Base-by-base conservation (phyloP, 2,888 invertebrate genomes). In the Trissonchulus sp. region DNA sequence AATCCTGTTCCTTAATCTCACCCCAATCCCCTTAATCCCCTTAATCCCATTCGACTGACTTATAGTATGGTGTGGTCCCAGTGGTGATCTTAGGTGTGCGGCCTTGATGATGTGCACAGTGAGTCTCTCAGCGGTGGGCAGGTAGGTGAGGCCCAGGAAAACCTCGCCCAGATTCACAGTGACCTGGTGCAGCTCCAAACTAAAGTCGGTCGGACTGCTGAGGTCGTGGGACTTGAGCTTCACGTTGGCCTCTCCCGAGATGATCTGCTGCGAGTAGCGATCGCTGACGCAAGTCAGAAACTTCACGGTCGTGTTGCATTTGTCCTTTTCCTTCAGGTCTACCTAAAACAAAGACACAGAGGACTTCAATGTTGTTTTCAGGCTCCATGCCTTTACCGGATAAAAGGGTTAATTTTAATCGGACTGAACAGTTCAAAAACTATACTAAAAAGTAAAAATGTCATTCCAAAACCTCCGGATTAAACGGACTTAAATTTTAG, bases 31-130 rank as follows among this genome's bases (percentile, higher is more conserved):
- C n/a, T n/a, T n/a, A n/a, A n/a, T 48, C 23, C 48, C 23, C 23
- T 48, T 48, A 23, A 8, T 48, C 48, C 23, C 23, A 8, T 23
- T 48, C 48, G 48, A 48, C 48, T 48, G 8, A 48, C 48, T 48
- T 15, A 48, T 48, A 15, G 8, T 48, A 23, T 48, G 8, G 23
- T 48, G 8, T 15, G 48, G 8, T 8, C 8, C 8, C 23, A 48
- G 23, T 15, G 48, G 48, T 48, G 48, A 48, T 23, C 23, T 48
- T 23, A 48, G 23, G 23, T 48, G 8, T 48, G 48, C 36, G 2
- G 71, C 71, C 37, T 69, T 69, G n/a, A 69, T 69, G n/a, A 69
- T 69, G 36, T 23, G 34, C 33, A 69, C 71, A 34, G 71, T 69
- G 2, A 69, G 36, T 18, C 71, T 33, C 34, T 69, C 71, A 8